Evolutionary conservation across 2,888 invertebrate species (phyloP).

Genomic region (Acrocyrtus sp.): DNA sequence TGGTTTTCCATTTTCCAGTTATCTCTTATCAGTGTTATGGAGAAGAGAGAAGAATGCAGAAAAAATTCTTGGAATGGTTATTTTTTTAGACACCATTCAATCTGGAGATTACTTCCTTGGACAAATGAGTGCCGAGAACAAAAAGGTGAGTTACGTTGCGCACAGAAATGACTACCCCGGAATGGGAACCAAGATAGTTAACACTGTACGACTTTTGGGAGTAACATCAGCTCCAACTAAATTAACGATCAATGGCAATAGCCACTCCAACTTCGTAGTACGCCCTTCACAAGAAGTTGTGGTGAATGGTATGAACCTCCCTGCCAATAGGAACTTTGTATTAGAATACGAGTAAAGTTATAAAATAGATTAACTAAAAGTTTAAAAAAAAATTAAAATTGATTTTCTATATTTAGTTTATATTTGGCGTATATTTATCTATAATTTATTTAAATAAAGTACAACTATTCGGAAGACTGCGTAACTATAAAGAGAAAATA

Average conservation of each 20-base stretch:
- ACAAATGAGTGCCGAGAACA: constrained; percentile 27
- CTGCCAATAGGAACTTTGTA: constrained; percentile 39
- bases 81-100: constrained; percentile 11
- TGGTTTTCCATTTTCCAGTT: too few relatives aligned
- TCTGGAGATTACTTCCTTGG: constrained; percentile 46
- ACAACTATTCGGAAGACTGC: too few relatives aligned
- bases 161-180: constrained; percentile 29
- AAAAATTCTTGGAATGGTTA: too few relatives aligned
- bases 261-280: constrained; percentile 40
- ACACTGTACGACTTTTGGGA: constrained; percentile 45
- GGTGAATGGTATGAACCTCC: constrained; percentile 36
- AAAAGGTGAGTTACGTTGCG: constrained; percentile 17
- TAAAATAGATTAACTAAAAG: too few relatives aligned
- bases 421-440: too few relatives aligned
- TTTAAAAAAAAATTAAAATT: too few relatives aligned
- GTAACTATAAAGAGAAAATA: too few relatives aligned
- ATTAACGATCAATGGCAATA: constrained; percentile 48
- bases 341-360: constrained; percentile 26
- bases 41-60: too few relatives aligned
- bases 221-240: constrained; percentile 33
- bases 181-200: constrained; percentile 24
- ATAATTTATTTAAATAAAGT: too few relatives aligned
- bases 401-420: too few relatives aligned
- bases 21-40: too few relatives aligned
- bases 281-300: constrained; percentile 50